phyloP scores from a whole-genome alignment of 2,888 invertebrate genomes.

The Silvanus unidentatus region DNA sequence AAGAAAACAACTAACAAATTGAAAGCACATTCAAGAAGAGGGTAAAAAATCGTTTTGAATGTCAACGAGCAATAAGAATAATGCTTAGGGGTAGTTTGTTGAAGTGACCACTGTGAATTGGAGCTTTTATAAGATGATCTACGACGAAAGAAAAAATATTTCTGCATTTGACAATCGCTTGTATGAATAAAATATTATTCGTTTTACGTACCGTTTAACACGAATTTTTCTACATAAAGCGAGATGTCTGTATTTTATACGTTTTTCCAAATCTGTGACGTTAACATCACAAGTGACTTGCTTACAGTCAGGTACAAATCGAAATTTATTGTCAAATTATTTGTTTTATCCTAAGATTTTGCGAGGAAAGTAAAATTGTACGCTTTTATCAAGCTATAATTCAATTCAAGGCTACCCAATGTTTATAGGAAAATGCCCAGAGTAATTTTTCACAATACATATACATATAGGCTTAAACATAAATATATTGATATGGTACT shows the following conservation, averaged over 20 bases:
- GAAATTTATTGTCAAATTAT: no score
- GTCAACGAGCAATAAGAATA: slow-evolving; percentile 5
- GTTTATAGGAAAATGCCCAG: no score
- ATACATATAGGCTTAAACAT: neutral
- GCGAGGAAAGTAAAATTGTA: no score
- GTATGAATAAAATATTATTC: slow-evolving; percentile 30
- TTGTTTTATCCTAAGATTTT: no score
- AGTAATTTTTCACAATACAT: neutral
- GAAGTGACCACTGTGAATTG: slow-evolving; percentile 33
- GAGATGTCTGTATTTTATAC: slow-evolving; percentile 17
- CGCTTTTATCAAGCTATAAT: no score
- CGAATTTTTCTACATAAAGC: slow-evolving; percentile 22
- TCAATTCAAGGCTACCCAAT: no score
- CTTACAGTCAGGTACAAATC: no score
- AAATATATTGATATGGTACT: slow-evolving; percentile 29
- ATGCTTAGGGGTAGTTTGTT: slow-evolving; percentile 27
- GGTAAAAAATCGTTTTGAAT: no score
- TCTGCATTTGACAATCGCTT: slow-evolving; percentile 26
- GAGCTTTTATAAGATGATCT: neutral
- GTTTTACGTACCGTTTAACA: slow-evolving; percentile 29
- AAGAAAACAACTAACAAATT: no score
- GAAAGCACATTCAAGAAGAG: no score
- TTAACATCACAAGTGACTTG: no score
- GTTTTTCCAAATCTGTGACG: no score
- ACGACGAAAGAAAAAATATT: slow-evolving; percentile 14